A percentile compares a stretch with the other conserved stretches of the same genome.
These are phyloP conservation scores for Vipera latastei DNA, from an alignment of 2,797 vertebrate species.

Conservation along the genomic window DNA sequence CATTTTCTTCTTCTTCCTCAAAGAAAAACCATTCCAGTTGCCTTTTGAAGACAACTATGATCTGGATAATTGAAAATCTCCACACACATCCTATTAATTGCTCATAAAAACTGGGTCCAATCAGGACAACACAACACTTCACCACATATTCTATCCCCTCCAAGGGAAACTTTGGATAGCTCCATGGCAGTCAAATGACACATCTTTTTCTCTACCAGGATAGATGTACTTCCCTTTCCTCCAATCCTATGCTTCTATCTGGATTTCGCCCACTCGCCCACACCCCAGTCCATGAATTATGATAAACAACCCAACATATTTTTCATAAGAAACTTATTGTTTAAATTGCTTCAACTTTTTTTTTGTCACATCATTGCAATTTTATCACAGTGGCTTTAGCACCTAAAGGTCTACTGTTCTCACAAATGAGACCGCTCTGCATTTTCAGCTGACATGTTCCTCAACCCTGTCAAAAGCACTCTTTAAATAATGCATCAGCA, in stretches of 20 bases:
- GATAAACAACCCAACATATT: not conserved
- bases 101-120: not conserved
- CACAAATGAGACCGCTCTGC: slow-evolving; percentile 64
- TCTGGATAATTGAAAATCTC: not conserved
- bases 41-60: not conserved
- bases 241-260: not conserved
- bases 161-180: not conserved
- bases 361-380: slow-evolving; percentile 47
- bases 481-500: slow-evolving; percentile 70
- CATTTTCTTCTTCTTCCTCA: not conserved
- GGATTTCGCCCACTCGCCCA: not conserved
- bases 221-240: not conserved
- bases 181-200: not conserved
- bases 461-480: slow-evolving; percentile 65
- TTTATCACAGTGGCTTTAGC: slow-evolving; percentile 52
- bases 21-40: not conserved
- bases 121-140: not conserved
- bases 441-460: slow-evolving; percentile 66
- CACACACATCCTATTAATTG: not conserved
- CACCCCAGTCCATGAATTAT: not conserved
- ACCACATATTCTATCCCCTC: not conserved
- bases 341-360: slow-evolving; percentile 20
- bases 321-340: slow-evolving; percentile 8
- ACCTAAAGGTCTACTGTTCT: slow-evolving; percentile 48
- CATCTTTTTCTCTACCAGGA: not conserved